Base-by-base conservation (phyloP, 1,140 invertebrate species). In the Cherax destructor region DNA sequence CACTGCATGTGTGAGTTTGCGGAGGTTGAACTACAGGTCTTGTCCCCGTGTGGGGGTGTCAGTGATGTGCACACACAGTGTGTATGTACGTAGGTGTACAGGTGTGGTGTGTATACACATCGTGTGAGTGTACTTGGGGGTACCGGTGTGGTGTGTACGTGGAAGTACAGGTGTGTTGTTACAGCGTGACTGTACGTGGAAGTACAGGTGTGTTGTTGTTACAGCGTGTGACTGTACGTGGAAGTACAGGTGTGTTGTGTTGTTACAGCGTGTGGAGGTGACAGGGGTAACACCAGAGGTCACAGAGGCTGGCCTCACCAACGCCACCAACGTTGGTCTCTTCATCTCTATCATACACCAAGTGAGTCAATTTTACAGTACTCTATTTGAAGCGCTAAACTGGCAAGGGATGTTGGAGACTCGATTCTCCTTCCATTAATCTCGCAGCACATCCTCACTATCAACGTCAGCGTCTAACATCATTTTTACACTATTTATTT, bases 241-340 rank as follows among this genome's bases (percentile, higher is more conserved):
- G 30, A 41, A 41, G 30, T 41, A 41, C 30, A 41, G 30, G 30
- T 41, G 30, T 41, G 30, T 41, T 24, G 11, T 77, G 21, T 24
- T 18, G n/a, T 24, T 24, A 77, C 74, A 77, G 74, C 10, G 10
- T 24, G 10, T 77, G 10, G 10, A 24, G 13, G n/a, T 24, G 21
- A 77, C 74, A 13, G 24, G 16, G 21, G 41, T 41, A 21, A 18
- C 10, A 21, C 74, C 74, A 77, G 0, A 10, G 10, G 24, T 10
- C 74, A 21, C 74, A 11, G 24, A 24, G 21, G 10, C 24, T 24
- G 11, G 16, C 24, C 74, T 24, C 41, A 77, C 74, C 74, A 77
- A 77, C 74, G n/a, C n/a, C 74, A 77, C 74, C 80, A 83, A 83
- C 21, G 41, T 83, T n/a, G 80, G 80, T n/a, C 21, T 83, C n/a